Evolutionary conservation across 1,140 invertebrate species (phyloP), one percentile per base, ranked within the genome.

Genomic region (Ruditapes philippinarum): DNA sequence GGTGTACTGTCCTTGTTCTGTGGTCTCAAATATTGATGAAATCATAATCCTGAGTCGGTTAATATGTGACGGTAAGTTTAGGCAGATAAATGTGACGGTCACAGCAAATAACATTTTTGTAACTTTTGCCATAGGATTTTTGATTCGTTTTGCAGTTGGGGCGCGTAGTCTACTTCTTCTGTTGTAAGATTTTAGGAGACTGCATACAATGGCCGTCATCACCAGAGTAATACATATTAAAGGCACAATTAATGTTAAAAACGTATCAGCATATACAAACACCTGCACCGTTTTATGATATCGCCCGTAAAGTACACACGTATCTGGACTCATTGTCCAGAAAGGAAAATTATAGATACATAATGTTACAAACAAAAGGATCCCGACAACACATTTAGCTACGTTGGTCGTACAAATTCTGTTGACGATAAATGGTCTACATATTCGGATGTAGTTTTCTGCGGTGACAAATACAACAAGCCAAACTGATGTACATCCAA

Each of bases 71-170:
- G 98, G 98, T 25, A 98, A 95, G 96, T 98, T 98, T 25, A 98
- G 96, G 62, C 97, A 96, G 0, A 98, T 97, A 94, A 98, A 98
- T 0, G 97, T 97, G 0, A 97, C 97, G 0, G 98, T 98, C 19
- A 98, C 97, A 33, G 98, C 96, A 0, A 98, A 96, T 11, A 98
- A 96, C 97, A 98, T 98, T 94, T 97, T 97, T 1, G 98, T 98
- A 19, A 98, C 97, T 93, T 97, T 97, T 31, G 17, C 96, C 96
- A 92, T 97, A 97, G 28, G 97, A 97, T 42, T 83, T 74, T 65
- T 68, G 33, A 89, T 83, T 28, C 54, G 73, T 62, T 65, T 85
- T 45, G 83, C 38, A 11, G 78, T 89, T 31, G 81, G 81, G 7
- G 81, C 81, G 0, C 68, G 11, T 54, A 74, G 28, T 2, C 70